Conservation (phyloP, 2,113 vertebrate genomes). For the Eclectus roratus region DNA sequence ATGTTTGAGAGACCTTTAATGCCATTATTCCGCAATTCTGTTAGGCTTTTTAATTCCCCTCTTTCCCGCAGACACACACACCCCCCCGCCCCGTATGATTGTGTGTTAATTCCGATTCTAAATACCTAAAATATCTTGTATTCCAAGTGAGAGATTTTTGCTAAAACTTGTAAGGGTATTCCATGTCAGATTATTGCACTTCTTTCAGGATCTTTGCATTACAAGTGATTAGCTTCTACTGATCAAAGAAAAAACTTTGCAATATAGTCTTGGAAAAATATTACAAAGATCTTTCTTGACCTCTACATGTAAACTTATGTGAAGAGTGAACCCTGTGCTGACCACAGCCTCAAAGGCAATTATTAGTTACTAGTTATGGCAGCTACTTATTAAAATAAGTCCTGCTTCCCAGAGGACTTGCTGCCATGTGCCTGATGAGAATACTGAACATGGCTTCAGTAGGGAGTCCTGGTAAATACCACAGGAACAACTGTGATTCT, state of each 20-base stretch:
- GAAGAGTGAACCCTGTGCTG: background rate
- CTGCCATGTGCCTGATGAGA: background rate
- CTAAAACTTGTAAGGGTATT: background rate
- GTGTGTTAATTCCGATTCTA: background rate
- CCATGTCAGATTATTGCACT: background rate
- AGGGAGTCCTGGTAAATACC: background rate
- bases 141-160: background rate
- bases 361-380: background rate
- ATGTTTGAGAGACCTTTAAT: background rate
- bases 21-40: background rate
- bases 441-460: accelerated
- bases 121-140: background rate
- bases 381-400: background rate
- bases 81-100: background rate
- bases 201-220: background rate
- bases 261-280: background rate
- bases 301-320: background rate
- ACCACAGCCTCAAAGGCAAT: background rate
- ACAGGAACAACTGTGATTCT: background rate
- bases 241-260: background rate
- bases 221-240: background rate
- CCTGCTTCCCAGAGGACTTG: background rate
- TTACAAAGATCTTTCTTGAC: background rate
- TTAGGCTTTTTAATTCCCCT: background rate
- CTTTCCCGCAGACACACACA: background rate